Evolutionary conservation across 2,888 invertebrate genomes (phyloP).

Genomic region (Creontiades dilutus): DNA sequence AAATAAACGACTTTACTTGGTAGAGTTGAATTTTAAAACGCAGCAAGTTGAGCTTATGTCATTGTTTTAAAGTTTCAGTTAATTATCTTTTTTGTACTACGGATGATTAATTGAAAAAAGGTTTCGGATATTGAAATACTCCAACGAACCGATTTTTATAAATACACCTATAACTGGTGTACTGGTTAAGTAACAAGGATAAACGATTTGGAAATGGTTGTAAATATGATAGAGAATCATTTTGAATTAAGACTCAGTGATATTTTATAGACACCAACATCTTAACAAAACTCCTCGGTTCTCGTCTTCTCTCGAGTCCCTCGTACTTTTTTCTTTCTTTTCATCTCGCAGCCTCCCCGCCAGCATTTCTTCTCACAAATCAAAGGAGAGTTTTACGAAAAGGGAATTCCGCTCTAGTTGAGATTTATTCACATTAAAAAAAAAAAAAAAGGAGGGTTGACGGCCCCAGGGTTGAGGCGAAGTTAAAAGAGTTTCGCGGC

Average conservation of each 20-base stretch:
- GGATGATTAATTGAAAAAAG: too few relatives aligned
- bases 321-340: neutral
- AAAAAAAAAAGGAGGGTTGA: neutral
- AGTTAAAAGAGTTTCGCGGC: neutral
- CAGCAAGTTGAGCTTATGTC: too few relatives aligned
- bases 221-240: too few relatives aligned
- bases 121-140: too few relatives aligned
- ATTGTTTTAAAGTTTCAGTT: too few relatives aligned
- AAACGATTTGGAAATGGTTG: too few relatives aligned
- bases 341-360: neutral
- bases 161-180: too few relatives aligned
- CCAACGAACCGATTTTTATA: too few relatives aligned
- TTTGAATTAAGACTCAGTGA: neutral
- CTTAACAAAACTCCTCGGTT: neutral
- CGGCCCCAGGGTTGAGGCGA: neutral
- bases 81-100: too few relatives aligned
- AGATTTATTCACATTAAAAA: constrained; percentile 23
- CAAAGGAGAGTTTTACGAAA: neutral
- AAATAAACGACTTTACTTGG: too few relatives aligned
- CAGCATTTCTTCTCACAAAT: constrained; percentile 14
- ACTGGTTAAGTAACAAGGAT: too few relatives aligned
- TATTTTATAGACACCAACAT: neutral
- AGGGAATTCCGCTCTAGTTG: constrained; percentile 39
- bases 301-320: neutral
- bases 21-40: too few relatives aligned